Evolutionary conservation across 2,888 invertebrate genomes (phyloP), one percentile per base, ranked within the genome.

Genomic region (Taenaris catops): DNA sequence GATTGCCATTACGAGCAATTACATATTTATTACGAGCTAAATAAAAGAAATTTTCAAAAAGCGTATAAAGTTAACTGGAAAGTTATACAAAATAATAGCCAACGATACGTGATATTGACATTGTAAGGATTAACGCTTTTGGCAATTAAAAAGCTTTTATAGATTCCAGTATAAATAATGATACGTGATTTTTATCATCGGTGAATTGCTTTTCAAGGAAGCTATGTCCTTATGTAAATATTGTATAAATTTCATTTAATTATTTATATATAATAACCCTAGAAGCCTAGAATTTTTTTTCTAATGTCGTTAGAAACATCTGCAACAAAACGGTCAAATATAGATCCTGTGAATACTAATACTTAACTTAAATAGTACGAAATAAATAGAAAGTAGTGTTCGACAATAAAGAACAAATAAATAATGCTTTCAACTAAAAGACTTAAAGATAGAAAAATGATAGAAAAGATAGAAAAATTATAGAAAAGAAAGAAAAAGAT

Each of bases 321-420:
- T 9, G 18, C n/a, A n/a, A 20, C 8, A 8, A 14, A 20, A 20
- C 1, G 12, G 12, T 20, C 11, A 8, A 14, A 10, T 8, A 8
- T 12, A 27, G 10, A 18, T 9, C 8, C 19, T 18, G 2, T 11
- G 12, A 8, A 9, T 7, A 27, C 21, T 8, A 8, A 6, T 25
- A 25, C 21, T 21, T 29, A 9, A n/a, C 8, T 24, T 24, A 37
- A 21, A 19, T 21, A 27, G 16, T 25, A 34, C 27, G 25, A 34
- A 53, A 54, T 55, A 55, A 53, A 56, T 68, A 60, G 29, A 17
- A 60, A 61, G 49, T 48, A 52, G 55, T 47, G 48, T 44, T 45
- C 45, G 35, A 55, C 41, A 53, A 5, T 45, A 49, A 48, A 61
- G 52, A 58, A 64, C 64, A 64, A 66, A 73, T 71, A 72, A 59